phyloP scores from a whole-genome alignment of 64 coral and sea anemone species.

The Pocillopora verrucosa region DNA sequence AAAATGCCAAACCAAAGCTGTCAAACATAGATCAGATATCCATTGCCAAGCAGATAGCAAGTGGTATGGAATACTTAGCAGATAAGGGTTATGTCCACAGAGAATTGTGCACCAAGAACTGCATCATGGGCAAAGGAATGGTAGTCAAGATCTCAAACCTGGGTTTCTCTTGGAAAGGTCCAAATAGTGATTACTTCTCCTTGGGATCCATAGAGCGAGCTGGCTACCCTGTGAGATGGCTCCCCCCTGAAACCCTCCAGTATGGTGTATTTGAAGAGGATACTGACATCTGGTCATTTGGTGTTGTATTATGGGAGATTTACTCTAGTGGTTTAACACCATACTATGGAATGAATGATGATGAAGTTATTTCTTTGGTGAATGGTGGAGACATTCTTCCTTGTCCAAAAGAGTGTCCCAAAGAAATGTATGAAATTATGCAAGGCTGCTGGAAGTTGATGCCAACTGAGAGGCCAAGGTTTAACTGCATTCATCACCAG shows the following conservation, averaged over 20 bases:
- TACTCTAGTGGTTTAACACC: slow-evolving; percentile 89
- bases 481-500: slow-evolving; percentile 60
- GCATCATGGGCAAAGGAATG: slow-evolving; percentile 74
- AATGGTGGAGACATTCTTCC: slow-evolving; percentile 83
- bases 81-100: slow-evolving; percentile 72
- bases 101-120: slow-evolving; percentile 84
- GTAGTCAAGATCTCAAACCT: slow-evolving; percentile 83
- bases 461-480: slow-evolving; percentile 69
- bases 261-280: slow-evolving; percentile 72
- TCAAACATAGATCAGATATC: slow-evolving; percentile 78
- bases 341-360: slow-evolving; percentile 95
- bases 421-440: slow-evolving; percentile 90
- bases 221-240: slow-evolving; percentile 84
- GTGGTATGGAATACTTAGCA: slow-evolving; percentile 85
- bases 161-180: slow-evolving; percentile 67
- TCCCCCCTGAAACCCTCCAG: slow-evolving; percentile 79
- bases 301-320: slow-evolving; percentile 93
- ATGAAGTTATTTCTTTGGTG: slow-evolving; percentile 87
- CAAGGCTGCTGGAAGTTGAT: slow-evolving; percentile 81
- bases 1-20: slow-evolving; percentile 70
- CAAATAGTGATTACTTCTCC: slow-evolving; percentile 69
- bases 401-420: slow-evolving; percentile 81
- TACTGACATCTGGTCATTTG: slow-evolving; percentile 96
- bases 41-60: slow-evolving; percentile 90
- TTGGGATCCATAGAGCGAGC: slow-evolving; percentile 54